Base-by-base conservation (phyloP, 2,113 vertebrate genomes). In the Ursus arctos region DNA sequence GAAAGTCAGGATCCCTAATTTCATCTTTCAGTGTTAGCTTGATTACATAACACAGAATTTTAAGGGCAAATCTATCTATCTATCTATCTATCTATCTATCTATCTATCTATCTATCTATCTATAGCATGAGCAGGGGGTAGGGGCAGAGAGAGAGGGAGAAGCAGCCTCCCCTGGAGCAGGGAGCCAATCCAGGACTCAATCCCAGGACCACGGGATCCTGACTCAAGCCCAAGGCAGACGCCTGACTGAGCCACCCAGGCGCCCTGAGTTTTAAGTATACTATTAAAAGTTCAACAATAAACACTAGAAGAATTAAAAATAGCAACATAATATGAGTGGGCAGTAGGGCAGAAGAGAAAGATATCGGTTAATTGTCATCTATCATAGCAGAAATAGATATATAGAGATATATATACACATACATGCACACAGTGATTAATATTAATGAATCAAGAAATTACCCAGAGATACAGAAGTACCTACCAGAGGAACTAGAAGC, bases 361-460 rank as follows among this genome's bases (percentile, higher is more conserved):
- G 47, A 93, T 81, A 85, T 88, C 36, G 77, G 9, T 57, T 82
- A 22, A 33, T 81, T 81, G 59, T 76, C 43, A 80, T n/a, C 28
- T 89, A 18, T 72, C 7, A 40, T n/a, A 90, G 67, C 13, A 69
- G 51, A 92, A 79, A 43, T 19, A 85, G 1, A 76, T 2, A 67
- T 67, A 67, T n/a, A n/a, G 33, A 69, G 8, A 69, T 19, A 24
- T 13, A 28, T 11, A 72, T 1, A 40, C 15, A 53, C 11, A 43
- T 15, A 69, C 6, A 76, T 21, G 47, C 12, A 55, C 71, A 71
- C 2, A 26, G 18, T 74, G 21, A 82, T 67, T 85, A 61, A 83
- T 92, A 65, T 94, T 94, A 90, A 86, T 86, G 86, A 96, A 81
- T 95, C 57, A 22, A 93, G 40, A 96, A 97, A 87, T 63, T 67